Evolutionary conservation across 1,140 invertebrate species (phyloP), one percentile per base, ranked within the genome.

Genomic region (Zaprionus ghesquierei): DNA sequence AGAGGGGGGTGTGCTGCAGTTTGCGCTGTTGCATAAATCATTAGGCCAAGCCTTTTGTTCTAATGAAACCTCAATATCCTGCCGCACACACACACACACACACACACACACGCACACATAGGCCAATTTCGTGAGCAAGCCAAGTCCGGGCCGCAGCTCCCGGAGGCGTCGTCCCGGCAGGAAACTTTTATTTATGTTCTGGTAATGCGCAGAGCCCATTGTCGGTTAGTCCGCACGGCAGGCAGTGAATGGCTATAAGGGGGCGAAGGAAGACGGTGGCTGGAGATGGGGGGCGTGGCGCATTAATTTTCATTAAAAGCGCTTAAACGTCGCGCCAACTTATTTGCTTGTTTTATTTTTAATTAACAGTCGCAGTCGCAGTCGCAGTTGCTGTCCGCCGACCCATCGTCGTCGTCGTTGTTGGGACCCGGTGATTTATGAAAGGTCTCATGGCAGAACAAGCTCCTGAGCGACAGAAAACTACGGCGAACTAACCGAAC

Each of bases 231-330:
- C 35, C 29, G 53, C 9, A 18, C 0, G 25, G 10, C 2, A n/a
- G 13, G 2, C 35, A 20, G 38, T 13, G 33, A 8, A n/a, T 2
- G 20, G 15, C 9, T 15, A 25, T 51, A 27, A 41, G 25, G 25
- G 3, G 46, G 2, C 25, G 13, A 35, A 35, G n/a, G 10, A 41
- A n/a, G 29, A 50, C 18, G 50, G 38, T n/a, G n/a, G n/a, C n/a
- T n/a, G 35, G 31, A 31, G n/a, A 54, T n/a, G 22, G 22, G 31
- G 31, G 12, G 35, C 5, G 56, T 31, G 79, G 58, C 82, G 76
- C 79, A 87, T 87, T 87, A 87, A 87, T 87, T 87, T 87, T 87
- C 84, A 87, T 87, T 87, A 87, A 87, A 87, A 82, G 72, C 64
- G 82, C 75, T 87, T 82, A 87, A 89, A 62, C 81, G 79, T 79